Evolutionary conservation across 2,797 vertebrate genomes (phyloP), one percentile per base, ranked within the genome.

Genomic region (Anolis apletophallus): DNA sequence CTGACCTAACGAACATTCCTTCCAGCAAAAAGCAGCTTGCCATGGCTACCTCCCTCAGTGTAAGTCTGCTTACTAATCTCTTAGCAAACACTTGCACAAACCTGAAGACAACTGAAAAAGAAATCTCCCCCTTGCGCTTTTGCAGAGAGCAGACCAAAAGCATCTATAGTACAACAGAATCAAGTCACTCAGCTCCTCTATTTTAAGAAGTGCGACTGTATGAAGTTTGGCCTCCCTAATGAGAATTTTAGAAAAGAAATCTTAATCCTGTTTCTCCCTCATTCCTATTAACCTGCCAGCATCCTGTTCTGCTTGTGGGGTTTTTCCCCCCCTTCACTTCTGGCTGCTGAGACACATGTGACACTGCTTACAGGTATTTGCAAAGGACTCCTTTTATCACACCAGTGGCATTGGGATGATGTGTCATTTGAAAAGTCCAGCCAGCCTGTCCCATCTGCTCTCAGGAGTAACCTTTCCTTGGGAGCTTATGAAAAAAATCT

Each of bases 1-100:
- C 96, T 95, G 97, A 97, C 97, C 97, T 96, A 97, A 94, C 85
- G 93, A 85, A 95, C 97, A 98, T 98, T 98, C 97, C 97, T 97
- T 95, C 87, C 87, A 93, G 91, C 95, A 94, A 90, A 89, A 92
- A 96, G 97, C 97, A 94, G 96, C 96, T 96, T 96, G 97, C 98
- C 97, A 97, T 98, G 97, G 96, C 97, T 98, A 98, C 98, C 96
- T 98, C 96, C 61, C 85, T 72, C 96, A 93, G 94, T 95, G 93
- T 95, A 96, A 95, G 96, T 97, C 96, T 96, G 89, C 95, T 96
- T 96, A 95, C 97, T 98, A 98, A 98, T 98, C 98, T 97, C 97
- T 97, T 89, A 95, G 97, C 97, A 98, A 98, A 97, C 95, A 96
- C 96, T 97, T 95, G 96, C 97, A 97, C 96, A 97, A 97, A 97